Conservation (phyloP, 2,888 invertebrate genomes). For the Ennomos fuscantarius region DNA sequence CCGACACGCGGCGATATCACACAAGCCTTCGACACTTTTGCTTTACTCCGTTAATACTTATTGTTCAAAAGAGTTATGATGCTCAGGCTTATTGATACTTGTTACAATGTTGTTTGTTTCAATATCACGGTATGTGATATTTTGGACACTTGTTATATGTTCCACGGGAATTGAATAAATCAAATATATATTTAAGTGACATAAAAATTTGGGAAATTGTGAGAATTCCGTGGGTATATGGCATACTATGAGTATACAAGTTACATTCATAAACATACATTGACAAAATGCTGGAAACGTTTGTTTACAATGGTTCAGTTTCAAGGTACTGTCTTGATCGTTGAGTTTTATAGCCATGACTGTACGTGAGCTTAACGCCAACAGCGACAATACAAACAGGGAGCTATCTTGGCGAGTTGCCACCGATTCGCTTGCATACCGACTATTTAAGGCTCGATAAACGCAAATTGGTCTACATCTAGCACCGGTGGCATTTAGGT, state of each 20-base stretch:
- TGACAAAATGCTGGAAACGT: slow-evolving; percentile 5
- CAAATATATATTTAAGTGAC: not conserved
- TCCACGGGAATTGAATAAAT: not conserved
- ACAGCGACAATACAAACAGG: slow-evolving; percentile 43
- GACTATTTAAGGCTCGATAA: slow-evolving; percentile 61
- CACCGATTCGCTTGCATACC: slow-evolving; percentile 54
- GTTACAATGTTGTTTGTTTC: slow-evolving; percentile 18
- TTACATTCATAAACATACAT: too few relatives aligned
- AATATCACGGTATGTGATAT: slow-evolving; percentile 15
- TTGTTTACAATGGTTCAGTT: slow-evolving; percentile 15
- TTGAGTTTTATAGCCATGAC: slow-evolving; percentile 23
- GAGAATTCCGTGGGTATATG: too few relatives aligned
- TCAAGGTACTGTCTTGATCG: slow-evolving; percentile 19
- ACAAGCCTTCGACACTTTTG: slow-evolving; percentile 24
- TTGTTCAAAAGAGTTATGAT: slow-evolving; percentile 37
- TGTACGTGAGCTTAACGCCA: slow-evolving; percentile 22
- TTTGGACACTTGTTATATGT: slow-evolving; percentile 15
- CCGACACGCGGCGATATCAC: not conserved
- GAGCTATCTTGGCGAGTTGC: slow-evolving; percentile 53
- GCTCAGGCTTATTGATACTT: slow-evolving; percentile 23
- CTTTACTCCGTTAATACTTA: slow-evolving; percentile 38
- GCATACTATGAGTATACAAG: too few relatives aligned
- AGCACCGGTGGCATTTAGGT: slow-evolving; percentile 72
- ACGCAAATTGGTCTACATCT: slow-evolving; percentile 74
- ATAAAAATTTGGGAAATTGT: too few relatives aligned